Conservation (phyloP, 2,888 invertebrate genomes). For the Leistus spinibarbis region DNA sequence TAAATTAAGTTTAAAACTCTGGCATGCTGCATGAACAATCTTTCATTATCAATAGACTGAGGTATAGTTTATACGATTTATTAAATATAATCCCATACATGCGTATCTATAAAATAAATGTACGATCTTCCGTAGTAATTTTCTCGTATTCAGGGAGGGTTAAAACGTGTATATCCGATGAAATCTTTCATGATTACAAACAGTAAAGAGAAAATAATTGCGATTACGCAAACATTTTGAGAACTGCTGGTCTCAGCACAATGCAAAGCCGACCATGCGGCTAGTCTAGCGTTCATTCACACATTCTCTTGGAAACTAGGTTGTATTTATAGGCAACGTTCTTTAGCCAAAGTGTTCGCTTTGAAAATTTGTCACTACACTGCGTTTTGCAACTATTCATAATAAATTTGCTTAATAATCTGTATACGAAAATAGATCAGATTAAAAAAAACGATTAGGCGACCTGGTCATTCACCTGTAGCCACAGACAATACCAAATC, state of each 20-base stretch:
- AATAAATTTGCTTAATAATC: not conserved
- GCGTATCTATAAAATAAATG: not conserved
- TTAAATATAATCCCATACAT: no score
- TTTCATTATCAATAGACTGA: not conserved
- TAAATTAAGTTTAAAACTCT: conserved; percentile 20
- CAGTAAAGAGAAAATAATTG: no score
- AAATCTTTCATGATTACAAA: not conserved
- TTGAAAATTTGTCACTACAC: not conserved
- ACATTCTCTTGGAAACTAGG: not conserved
- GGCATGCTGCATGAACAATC: not conserved
- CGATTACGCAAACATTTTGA: not conserved
- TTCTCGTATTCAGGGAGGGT: no score
- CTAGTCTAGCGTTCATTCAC: not conserved
- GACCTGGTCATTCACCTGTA: not conserved
- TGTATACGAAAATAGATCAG: not conserved
- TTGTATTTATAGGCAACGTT: not conserved
- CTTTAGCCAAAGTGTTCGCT: not conserved
- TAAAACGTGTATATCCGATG: no score
- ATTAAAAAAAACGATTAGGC: not conserved
- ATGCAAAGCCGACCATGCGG: not conserved
- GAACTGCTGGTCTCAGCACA: not conserved
- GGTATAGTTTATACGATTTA: not conserved
- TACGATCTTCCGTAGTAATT: no score
- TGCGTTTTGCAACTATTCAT: not conserved
- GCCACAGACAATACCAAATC: not conserved